Conservation (phyloP, 1,140 invertebrate species). For the Bemisia tabaci region DNA sequence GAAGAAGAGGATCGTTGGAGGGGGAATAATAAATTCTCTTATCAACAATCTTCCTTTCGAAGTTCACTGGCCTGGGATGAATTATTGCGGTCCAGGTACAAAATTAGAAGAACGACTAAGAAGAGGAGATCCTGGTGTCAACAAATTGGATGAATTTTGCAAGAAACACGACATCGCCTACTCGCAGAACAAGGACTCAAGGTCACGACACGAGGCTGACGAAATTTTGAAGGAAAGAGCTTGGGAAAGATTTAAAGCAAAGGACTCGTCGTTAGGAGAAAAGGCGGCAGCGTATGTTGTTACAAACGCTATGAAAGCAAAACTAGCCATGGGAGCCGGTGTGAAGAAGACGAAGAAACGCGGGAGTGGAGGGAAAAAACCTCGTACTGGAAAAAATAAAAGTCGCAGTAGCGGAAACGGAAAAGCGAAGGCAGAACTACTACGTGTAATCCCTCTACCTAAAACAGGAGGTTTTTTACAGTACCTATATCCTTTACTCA, state of each 20-base stretch:
- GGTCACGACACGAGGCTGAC: conserved; percentile 29
- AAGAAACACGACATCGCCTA: conserved; percentile 34
- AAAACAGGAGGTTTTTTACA: neutral
- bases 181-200: conserved; percentile 26
- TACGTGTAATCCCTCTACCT: no score
- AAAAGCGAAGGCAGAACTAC: neutral
- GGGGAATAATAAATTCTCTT: conserved; percentile 25
- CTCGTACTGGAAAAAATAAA: no score
- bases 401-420: neutral
- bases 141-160: conserved; percentile 31
- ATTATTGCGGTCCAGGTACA: conserved; percentile 34
- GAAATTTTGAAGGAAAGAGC: conserved; percentile 28
- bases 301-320: conserved; percentile 25
- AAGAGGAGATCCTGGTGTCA: conserved; percentile 26
- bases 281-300: conserved; percentile 24
- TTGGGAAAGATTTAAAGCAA: conserved; percentile 28
- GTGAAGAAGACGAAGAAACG: conserved; percentile 18
- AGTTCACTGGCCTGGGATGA: conserved; percentile 30
- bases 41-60: conserved; percentile 33
- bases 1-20: no score
- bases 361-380: no score
- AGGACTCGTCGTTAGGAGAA: conserved; percentile 27
- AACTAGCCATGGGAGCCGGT: conserved; percentile 25
- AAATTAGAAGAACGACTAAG: conserved; percentile 30
- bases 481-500: neutral